Evolutionary conservation across 2,113 vertebrate species (phyloP), one percentile per base, ranked within the genome.

Genomic region (Urocolius indicus): DNA sequence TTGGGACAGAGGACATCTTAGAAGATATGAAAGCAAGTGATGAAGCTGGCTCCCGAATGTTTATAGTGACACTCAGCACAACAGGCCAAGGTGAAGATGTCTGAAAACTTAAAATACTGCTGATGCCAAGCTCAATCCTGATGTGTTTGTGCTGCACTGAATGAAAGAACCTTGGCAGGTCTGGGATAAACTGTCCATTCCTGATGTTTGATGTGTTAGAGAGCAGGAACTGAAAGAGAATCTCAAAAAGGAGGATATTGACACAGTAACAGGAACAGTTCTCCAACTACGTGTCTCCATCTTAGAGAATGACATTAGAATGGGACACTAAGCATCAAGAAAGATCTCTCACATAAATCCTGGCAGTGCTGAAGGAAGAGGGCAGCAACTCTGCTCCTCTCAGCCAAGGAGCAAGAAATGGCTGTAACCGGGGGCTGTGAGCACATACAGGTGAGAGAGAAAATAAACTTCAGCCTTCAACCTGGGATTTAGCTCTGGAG

Each of bases 361-460:
- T 84, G 38, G 32, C n/a, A 32, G 30, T 24, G 21, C 30, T 85
- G 26, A 36, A 65, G 62, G 45, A 83, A 10, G 7, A 52, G 38
- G 30, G 46, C 32, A 82, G 54, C 12, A 63, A 0, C 36, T 91
- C 41, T 1, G 0, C 24, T 73, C 30, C 65, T 73, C 49, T 0
- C 3, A 65, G 62, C 6, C 65, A 65, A n/a, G 16, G 23, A 78
- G 20, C 0, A 0, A 84, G 61, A 73, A 88, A 49, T 16, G 20
- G 45, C 32, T 93, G 73, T 32, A 62, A 34, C 5, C 17, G 30
- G 30, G 0, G 6, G 32, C 61, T 84, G 61, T 1, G 2, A 74
- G n/a, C 2, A 1, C 12, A 9, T 2, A 1, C 6, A 2, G 4
- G 22, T 12, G 48, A 68, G 21, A 0, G 8, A 87, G 62, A 73